Conservation (phyloP, 2,113 vertebrate species). For the Romanogobio albipinnatus region DNA sequence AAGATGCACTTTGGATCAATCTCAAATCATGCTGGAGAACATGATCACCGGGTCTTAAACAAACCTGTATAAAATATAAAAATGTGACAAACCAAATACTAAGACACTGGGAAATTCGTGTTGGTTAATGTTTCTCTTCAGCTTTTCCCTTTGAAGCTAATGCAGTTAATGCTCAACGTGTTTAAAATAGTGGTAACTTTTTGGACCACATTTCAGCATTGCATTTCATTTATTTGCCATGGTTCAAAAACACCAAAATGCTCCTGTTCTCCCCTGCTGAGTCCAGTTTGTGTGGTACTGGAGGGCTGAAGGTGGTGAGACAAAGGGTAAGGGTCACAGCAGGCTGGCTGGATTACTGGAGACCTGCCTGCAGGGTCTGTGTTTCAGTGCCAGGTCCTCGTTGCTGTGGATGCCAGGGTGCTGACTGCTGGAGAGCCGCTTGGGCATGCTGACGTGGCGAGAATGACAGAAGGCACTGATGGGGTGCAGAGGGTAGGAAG, state of each 20-base stretch:
- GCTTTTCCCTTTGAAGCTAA: neutral
- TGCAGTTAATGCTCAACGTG: neutral
- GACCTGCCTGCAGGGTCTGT: constrained; percentile 55
- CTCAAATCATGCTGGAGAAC: neutral
- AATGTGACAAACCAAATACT: neutral
- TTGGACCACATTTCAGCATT: neutral
- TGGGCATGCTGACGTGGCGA: constrained; percentile 56
- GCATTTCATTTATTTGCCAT: neutral
- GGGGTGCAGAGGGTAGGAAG: constrained; percentile 64
- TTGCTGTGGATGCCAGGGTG: constrained; percentile 60
- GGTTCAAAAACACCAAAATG: neutral
- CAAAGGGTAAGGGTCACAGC: constrained; percentile 36
- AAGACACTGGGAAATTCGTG: neutral
- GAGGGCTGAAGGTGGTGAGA: neutral
- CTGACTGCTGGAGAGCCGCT: constrained; percentile 63
- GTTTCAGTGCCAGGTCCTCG: constrained; percentile 65
- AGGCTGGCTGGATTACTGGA: constrained; percentile 55
- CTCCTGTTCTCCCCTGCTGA: neutral
- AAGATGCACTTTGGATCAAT: neutral
- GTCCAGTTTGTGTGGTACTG: neutral
- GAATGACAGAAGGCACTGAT: constrained; percentile 60
- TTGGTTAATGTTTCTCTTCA: neutral
- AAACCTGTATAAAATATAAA: neutral
- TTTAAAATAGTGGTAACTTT: neutral
- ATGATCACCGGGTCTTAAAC: neutral